Evolutionary conservation across 1,140 invertebrate species (phyloP).

Genomic region (Polypedilum vanderplanki): DNA sequence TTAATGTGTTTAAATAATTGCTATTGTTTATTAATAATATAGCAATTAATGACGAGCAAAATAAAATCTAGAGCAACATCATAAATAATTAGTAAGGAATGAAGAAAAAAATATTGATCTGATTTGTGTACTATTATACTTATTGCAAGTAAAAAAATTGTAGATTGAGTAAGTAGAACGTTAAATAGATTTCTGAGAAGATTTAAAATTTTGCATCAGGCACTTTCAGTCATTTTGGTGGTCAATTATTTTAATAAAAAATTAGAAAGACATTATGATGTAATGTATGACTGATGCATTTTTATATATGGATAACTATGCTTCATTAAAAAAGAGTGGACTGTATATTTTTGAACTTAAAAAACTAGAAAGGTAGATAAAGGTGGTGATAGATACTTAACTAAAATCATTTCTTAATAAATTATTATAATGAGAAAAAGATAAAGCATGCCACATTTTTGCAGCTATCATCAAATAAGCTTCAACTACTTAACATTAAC

Average conservation of each 20-base stretch:
- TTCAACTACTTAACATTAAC: constrained; percentile 19
- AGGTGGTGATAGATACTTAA: no score
- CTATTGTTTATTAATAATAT: no score
- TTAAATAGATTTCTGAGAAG: neutral
- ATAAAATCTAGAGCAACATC: no score
- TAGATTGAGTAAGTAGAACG: neutral
- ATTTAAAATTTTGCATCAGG: neutral
- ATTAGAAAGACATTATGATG: neutral
- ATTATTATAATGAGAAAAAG: neutral
- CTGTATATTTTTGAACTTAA: no score
- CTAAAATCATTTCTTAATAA: no score
- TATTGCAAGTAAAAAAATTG: neutral
- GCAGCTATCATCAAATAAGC: neutral
- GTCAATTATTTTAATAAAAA: neutral
- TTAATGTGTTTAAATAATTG: no score
- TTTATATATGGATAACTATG: no score
- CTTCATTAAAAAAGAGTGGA: no score
- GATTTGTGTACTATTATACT: neutral
- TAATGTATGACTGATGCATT: neutral
- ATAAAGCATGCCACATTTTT: neutral
- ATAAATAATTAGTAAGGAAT: no score
- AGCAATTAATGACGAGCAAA: no score
- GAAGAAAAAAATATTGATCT: no score
- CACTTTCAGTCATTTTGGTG: constrained; percentile 44
- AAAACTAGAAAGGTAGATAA: no score